Evolutionary conservation across 92 coral and sea anemone species (phyloP), one percentile per base, ranked within the genome.

Genomic region (Pocillopora meandrina): DNA sequence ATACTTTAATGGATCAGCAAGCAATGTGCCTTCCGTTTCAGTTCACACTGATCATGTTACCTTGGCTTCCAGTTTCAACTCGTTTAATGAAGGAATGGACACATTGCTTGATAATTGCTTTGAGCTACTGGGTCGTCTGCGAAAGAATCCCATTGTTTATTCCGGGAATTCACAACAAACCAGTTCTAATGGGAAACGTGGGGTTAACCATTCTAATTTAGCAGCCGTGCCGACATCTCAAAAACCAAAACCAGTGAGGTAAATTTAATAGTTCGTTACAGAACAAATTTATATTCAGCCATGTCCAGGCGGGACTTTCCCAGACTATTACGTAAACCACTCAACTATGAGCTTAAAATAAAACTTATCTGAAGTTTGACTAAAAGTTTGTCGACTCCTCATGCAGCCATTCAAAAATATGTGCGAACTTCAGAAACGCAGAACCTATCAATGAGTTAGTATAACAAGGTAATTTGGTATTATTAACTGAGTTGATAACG

Each of bases 11-110:
- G 79, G 74, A 49, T 35, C 73, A 5, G 8, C 52, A 52, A 56
- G 26, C 26, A 83, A 14, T 47, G 34, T 69, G 74, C 56, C 80
- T 26, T 74, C 80, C 19, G 73, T 74, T 72, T 83, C 86, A 23
- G 58, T 83, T 21, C 86, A 64, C 19, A 83, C 86, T 11, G 86
- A 83, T 21, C 86, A 83, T 36, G 86, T 61, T 47, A 18, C 73
- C 6, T 77, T 83, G 42, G 80, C 86, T 10, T 47, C 86, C 13
- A 83, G 33, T 18, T 61, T 83, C 63, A 73, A 64, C 16, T 71
- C 85, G 10, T 71, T 81, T 11, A 60, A 26, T 31, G 76, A 20
- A 4, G 86, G 72, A 8, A 73, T 74, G 79, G 17, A 61, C 12
- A 15, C 33, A 16, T 10, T 83, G 31, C 34, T 83, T 49, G 79